Evolutionary conservation across 2,888 invertebrate genomes (phyloP).

Genomic region (Diarsia brunnea): DNA sequence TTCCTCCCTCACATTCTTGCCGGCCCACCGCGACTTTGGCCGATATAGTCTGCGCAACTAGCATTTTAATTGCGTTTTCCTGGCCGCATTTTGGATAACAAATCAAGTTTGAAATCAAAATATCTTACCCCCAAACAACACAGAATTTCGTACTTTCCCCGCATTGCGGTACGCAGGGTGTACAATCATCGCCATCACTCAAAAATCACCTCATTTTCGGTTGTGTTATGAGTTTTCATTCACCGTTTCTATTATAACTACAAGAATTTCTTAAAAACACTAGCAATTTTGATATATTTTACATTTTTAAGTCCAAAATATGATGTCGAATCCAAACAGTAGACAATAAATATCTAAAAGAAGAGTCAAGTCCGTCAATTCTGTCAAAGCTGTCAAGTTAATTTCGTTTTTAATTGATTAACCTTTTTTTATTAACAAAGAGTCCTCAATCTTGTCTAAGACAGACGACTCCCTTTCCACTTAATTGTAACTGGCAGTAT

Average conservation of each 20-base stretch:
- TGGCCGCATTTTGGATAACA: not conserved
- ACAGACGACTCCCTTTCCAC: too few relatives aligned
- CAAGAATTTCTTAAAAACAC: constrained; percentile 4
- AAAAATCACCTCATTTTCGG: not conserved
- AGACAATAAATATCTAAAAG: not conserved
- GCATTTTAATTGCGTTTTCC: not conserved
- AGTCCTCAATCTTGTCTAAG: not conserved
- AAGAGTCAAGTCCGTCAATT: not conserved
- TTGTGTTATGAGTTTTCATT: not conserved
- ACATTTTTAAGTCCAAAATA: constrained; percentile 18
- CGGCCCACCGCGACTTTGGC: not conserved
- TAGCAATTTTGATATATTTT: not conserved
- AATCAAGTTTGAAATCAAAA: constrained; percentile 2
- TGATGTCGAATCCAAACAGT: not conserved
- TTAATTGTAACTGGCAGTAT: too few relatives aligned
- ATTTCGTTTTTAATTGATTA: constrained; percentile 16
- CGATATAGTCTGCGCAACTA: too few relatives aligned
- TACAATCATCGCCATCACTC: not conserved
- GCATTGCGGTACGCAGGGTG: constrained; percentile 10
- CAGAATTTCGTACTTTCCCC: constrained; percentile 28
- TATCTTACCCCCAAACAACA: constrained; percentile 52
- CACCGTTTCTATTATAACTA: not conserved
- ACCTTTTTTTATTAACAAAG: constrained; percentile 9
- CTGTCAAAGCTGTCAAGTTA: constrained; percentile 2
- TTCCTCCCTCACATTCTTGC: not conserved